A percentile compares a stretch with the other conserved stretches of the same genome.
These are phyloP conservation scores for Elanus axillaris DNA, from an alignment of 2,113 vertebrate species.

Conservation along the genomic window DNA sequence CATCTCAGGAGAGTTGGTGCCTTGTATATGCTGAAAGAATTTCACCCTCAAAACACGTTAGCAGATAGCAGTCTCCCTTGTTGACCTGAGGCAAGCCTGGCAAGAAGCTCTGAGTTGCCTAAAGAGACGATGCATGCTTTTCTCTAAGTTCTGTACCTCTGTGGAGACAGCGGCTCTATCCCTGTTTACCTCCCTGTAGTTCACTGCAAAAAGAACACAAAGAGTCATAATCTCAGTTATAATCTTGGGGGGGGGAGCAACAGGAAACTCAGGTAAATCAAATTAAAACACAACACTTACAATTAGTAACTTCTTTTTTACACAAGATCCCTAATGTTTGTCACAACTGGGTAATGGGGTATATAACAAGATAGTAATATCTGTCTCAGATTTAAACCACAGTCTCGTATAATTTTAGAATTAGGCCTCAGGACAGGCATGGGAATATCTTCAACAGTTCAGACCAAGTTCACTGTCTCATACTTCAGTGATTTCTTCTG, in stretches of 20 bases:
- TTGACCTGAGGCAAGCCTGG: background rate
- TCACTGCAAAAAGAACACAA: background rate
- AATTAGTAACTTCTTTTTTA: background rate
- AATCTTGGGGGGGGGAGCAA: background rate
- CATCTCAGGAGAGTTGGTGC: background rate
- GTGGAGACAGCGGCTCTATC: background rate
- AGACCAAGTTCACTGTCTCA: background rate
- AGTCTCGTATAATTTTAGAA: background rate
- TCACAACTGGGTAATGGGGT: background rate
- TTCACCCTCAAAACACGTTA: background rate
- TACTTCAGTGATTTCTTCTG: background rate
- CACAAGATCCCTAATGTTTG: background rate
- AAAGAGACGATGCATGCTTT: background rate
- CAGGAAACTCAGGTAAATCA: background rate
- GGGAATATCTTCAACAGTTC: background rate
- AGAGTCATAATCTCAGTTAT: background rate
- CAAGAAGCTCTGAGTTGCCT: background rate
- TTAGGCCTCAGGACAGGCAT: background rate
- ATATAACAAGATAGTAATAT: background rate
- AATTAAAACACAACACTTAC: background rate
- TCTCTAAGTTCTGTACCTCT: background rate
- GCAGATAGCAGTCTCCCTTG: background rate
- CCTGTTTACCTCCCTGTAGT: background rate
- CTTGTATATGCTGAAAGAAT: background rate
- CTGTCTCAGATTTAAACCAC: background rate